Evolutionary conservation across 37 sponge, comb jelly and placozoan species (phyloP).

Genomic region (Tethya wilhelma): DNA sequence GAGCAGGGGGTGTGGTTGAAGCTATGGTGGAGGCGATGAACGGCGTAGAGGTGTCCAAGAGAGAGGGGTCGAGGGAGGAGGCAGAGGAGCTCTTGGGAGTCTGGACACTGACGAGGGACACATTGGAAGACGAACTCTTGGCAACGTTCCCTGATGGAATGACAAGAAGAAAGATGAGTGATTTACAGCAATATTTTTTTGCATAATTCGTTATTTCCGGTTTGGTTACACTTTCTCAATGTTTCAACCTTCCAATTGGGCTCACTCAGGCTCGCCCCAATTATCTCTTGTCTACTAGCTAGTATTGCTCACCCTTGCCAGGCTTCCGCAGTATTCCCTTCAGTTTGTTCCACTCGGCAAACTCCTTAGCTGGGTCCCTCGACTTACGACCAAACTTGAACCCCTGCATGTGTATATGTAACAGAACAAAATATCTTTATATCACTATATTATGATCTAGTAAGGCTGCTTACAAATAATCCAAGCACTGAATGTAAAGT

Average conservation of each 20-base stretch:
- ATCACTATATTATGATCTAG: background rate
- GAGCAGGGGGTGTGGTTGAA: background rate
- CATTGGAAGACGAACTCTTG: background rate
- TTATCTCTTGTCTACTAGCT: background rate
- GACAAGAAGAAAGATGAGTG: too few species aligned
- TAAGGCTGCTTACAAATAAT: too few species aligned
- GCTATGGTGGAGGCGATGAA: background rate
- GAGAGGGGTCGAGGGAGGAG: too few species aligned
- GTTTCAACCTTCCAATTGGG: background rate
- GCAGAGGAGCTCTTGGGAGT: too few species aligned
- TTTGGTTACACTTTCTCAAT: too few species aligned
- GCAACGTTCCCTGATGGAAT: background rate
- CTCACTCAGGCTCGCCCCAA: background rate
- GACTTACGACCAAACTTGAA: conserved; percentile 44
- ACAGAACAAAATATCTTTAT: background rate
- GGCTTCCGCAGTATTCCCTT: conserved; percentile 34
- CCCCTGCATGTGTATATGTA: conserved; percentile 4
- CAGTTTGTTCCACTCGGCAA: conserved; percentile 73
- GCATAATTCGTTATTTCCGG: too few species aligned
- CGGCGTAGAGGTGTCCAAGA: background rate
- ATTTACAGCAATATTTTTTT: too few species aligned
- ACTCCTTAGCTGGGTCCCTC: conserved; percentile 63
- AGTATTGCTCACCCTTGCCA: conserved; percentile 8
- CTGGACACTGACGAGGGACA: too few species aligned
- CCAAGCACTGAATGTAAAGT: too few species aligned